Evolutionary conservation across 1,140 invertebrate genomes (phyloP).

Genomic region (Heliconius hewitsoni): DNA sequence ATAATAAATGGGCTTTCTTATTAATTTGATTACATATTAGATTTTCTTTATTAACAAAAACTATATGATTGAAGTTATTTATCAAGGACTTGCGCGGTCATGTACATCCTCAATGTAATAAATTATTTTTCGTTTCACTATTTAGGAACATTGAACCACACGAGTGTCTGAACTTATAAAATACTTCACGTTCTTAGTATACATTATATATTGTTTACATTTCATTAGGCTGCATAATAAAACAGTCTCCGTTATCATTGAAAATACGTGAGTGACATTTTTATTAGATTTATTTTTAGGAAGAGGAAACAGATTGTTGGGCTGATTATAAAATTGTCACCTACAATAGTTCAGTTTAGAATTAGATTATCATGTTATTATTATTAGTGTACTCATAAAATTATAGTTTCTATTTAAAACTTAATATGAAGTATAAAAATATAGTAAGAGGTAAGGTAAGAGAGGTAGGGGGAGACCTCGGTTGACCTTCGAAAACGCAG

Average conservation of each 20-base stretch:
- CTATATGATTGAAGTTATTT: not conserved
- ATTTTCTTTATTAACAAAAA: conserved; percentile 7
- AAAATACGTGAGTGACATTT: conserved; percentile 29
- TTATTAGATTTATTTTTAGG: conserved; percentile 31
- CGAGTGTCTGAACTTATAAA: conserved; percentile 5
- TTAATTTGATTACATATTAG: not conserved
- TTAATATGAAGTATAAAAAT: too few species aligned
- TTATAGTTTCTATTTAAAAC: too few species aligned
- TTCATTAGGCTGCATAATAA: conserved; percentile 23
- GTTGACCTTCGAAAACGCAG: too few species aligned
- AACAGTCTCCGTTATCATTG: conserved; percentile 32
- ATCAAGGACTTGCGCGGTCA: not conserved
- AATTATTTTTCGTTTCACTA: conserved; percentile 25
- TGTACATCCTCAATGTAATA: conserved; percentile 18
- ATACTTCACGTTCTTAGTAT: conserved; percentile 22
- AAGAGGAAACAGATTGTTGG: conserved; percentile 28
- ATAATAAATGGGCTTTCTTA: not conserved
- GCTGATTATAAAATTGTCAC: not conserved
- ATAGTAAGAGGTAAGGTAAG: too few species aligned
- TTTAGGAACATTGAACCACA: conserved; percentile 16
- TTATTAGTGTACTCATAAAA: too few species aligned
- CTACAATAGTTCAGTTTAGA: not conserved
- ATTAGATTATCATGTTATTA: too few species aligned
- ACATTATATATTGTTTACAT: conserved; percentile 29
- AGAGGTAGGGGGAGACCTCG: too few species aligned